phyloP scores from a whole-genome alignment of 2,113 vertebrate genomes.

The Pedetes capensis region DNA sequence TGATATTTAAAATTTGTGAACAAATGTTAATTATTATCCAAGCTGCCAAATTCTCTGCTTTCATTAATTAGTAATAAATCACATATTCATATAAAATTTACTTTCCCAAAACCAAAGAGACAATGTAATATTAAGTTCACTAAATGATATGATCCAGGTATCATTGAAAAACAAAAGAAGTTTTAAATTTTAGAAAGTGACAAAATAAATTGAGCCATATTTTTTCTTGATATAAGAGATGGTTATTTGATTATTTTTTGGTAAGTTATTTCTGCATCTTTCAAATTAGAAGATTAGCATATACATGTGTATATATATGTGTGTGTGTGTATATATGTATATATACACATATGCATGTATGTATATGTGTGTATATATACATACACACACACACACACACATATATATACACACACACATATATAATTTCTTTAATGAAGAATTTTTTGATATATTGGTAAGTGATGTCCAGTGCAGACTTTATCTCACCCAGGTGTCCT shows the following conservation, averaged over 20 bases:
- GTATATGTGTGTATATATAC: too few relatives aligned
- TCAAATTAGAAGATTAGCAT: neutral
- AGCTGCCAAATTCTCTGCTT: constrained; percentile 28
- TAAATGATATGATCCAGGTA: neutral
- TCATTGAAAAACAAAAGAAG: neutral
- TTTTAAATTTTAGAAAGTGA: constrained; percentile 9
- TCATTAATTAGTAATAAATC: constrained; percentile 59
- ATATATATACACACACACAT: too few relatives aligned
- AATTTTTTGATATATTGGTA: neutral
- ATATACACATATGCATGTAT: too few relatives aligned
- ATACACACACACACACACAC: too few relatives aligned
- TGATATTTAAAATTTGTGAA: constrained; percentile 63
- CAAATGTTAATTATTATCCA: constrained; percentile 58
- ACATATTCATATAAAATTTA: constrained; percentile 16
- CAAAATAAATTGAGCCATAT: neutral
- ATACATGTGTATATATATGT: too few relatives aligned
- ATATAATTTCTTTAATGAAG: neutral
- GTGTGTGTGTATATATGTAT: too few relatives aligned
- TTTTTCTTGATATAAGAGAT: neutral
- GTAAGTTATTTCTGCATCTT: neutral
- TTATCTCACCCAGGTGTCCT: neutral
- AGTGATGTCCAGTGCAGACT: neutral
- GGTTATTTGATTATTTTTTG: neutral
- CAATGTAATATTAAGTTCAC: neutral
- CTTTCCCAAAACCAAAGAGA: neutral